Conservation (phyloP, 1,140 invertebrate species). For the Galleria mellonella region DNA sequence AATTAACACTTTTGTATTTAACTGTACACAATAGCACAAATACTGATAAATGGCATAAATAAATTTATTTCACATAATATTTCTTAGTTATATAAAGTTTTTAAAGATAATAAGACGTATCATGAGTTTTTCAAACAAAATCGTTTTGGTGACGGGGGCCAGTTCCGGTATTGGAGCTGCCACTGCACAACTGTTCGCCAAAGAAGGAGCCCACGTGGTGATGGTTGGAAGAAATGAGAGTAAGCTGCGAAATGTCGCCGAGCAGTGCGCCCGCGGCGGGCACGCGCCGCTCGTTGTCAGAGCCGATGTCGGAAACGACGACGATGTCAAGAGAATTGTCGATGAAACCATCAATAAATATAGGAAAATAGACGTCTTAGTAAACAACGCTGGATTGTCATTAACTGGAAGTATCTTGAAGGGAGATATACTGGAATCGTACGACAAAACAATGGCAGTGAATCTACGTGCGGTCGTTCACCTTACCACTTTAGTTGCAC, state of each 20-base stretch:
- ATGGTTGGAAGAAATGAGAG: conserved; percentile 76
- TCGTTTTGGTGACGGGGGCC: conserved; percentile 82
- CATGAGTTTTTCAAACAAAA: conserved; percentile 63
- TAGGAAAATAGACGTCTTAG: conserved; percentile 77
- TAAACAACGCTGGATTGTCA: conserved; percentile 85
- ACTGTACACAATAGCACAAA: not conserved
- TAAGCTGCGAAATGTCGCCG: not conserved
- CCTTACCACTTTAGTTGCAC: conserved; percentile 81
- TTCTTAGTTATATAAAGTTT: no score
- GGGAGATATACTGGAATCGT: conserved; percentile 79
- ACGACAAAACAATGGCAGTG: conserved; percentile 79
- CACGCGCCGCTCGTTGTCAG: conserved; percentile 43
- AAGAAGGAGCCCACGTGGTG: conserved; percentile 79
- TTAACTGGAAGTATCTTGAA: conserved; percentile 78
- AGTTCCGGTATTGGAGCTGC: conserved; percentile 89
- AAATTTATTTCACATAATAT: no score
- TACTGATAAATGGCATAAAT: no score
- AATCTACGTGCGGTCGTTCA: conserved; percentile 83
- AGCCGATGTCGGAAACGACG: conserved; percentile 79
- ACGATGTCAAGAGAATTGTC: conserved; percentile 75
- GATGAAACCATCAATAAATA: conserved; percentile 74
- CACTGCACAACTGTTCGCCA: conserved; percentile 82
- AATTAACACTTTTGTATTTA: no score
- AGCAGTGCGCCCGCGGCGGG: not conserved
- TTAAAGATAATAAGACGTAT: no score